Evolutionary conservation across 2,113 vertebrate species (phyloP).

Genomic region (Equus przewalskii): DNA sequence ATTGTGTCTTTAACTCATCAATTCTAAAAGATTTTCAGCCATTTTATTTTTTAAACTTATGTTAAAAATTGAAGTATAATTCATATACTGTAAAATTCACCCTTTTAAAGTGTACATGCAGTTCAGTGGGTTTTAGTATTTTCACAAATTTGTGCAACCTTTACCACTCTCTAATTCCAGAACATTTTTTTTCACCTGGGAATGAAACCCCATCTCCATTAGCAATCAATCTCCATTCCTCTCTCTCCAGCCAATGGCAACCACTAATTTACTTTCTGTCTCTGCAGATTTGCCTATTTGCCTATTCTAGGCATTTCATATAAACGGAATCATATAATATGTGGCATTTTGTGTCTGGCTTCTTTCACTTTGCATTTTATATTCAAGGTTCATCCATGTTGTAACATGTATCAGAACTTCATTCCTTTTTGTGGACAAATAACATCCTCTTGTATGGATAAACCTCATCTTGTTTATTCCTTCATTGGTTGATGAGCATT

Average conservation of each 20-base stretch:
- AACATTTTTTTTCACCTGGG: not conserved
- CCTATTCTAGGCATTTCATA: not conserved
- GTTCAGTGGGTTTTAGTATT: not conserved
- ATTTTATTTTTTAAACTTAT: not conserved
- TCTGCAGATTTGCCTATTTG: not conserved
- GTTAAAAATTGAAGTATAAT: not conserved
- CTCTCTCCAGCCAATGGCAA: not conserved
- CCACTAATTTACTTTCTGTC: not conserved
- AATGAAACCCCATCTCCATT: not conserved
- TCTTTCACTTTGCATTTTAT: not conserved
- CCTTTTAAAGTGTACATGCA: not conserved
- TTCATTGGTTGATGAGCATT: not conserved
- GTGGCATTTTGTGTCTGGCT: not conserved
- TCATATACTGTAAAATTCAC: not conserved
- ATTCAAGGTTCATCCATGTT: not conserved
- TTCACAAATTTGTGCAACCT: not conserved
- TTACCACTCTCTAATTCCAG: not conserved
- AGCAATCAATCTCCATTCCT: not conserved
- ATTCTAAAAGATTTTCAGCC: not conserved
- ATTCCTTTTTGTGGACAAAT: conserved; percentile 5
- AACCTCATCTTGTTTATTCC: not conserved
- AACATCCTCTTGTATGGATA: not conserved
- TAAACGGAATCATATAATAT: not conserved
- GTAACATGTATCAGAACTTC: not conserved
- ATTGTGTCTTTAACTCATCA: not conserved